Conservation (phyloP, 2,888 invertebrate genomes). For the Spilarctia lutea region DNA sequence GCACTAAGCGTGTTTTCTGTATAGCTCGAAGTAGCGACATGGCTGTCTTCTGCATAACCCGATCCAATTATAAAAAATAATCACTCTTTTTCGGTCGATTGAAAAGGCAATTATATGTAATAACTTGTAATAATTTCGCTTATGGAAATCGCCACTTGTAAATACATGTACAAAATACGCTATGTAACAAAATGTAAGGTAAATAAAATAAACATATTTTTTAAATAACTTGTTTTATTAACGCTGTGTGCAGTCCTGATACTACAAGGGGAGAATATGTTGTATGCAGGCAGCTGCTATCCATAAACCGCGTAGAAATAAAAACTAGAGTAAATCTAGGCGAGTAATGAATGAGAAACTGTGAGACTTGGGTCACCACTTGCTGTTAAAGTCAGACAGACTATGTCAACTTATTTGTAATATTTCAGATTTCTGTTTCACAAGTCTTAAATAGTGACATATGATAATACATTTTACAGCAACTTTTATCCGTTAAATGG, state of each 20-base stretch:
- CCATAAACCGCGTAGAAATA: conserved; percentile 42
- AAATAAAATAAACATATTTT: conserved; percentile 76
- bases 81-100: not conserved
- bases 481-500: too few relatives aligned
- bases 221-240: conserved; percentile 77
- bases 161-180: conserved; percentile 65
- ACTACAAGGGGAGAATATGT: conserved; percentile 70
- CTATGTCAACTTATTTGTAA: too few relatives aligned
- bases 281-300: conserved; percentile 62
- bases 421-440: too few relatives aligned
- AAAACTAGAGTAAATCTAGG: not conserved
- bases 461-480: too few relatives aligned
- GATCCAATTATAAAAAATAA: not conserved
- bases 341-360: not conserved
- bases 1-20: too few relatives aligned
- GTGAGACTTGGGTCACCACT: not conserved
- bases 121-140: not conserved
- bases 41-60: too few relatives aligned
- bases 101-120: not conserved
- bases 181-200: conserved; percentile 48
- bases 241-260: conserved; percentile 72
- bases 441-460: too few relatives aligned
- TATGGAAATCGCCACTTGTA: conserved; percentile 56
- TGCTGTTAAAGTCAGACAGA: too few relatives aligned
- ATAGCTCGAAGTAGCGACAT: too few relatives aligned